phyloP scores from a whole-genome alignment of 1,140 invertebrate species.

The Probaryconus sp. region DNA sequence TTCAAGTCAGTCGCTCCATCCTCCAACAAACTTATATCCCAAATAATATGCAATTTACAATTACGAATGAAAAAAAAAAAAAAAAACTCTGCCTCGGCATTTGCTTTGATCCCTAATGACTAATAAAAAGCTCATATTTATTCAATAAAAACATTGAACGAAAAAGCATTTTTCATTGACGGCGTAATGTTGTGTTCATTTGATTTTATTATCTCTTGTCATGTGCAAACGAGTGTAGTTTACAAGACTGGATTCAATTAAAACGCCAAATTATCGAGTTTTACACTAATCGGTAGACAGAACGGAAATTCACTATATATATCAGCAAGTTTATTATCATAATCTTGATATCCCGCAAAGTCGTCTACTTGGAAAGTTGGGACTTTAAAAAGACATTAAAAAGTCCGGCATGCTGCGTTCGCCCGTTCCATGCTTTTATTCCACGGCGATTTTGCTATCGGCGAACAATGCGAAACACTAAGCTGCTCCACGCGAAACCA shows the following conservation, averaged over 20 bases:
- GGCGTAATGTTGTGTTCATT: no score
- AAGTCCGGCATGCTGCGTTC: constrained; percentile 1
- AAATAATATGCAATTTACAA: no score
- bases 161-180: no score
- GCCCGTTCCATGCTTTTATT: constrained; percentile 18
- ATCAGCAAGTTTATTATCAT: constrained; percentile 47
- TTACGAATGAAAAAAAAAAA: no score
- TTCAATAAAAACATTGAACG: no score
- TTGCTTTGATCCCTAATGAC: no score
- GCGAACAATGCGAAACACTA: constrained; percentile 55
- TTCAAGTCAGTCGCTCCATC: no score
- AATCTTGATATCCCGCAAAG: constrained; percentile 48
- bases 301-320: constrained; percentile 22
- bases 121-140: no score
- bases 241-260: background rate
- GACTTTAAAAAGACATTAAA: constrained; percentile 28
- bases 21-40: no score
- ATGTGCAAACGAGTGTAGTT: background rate
- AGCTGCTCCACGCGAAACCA: constrained; percentile 58
- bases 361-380: constrained; percentile 14
- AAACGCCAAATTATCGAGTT: constrained; percentile 41
- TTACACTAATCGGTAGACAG: constrained; percentile 25
- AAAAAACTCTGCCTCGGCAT: no score
- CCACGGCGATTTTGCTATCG: constrained; percentile 32
- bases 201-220: constrained; percentile 40